Conservation (phyloP, 2,113 vertebrate genomes). For the Pungitius pungitius region DNA sequence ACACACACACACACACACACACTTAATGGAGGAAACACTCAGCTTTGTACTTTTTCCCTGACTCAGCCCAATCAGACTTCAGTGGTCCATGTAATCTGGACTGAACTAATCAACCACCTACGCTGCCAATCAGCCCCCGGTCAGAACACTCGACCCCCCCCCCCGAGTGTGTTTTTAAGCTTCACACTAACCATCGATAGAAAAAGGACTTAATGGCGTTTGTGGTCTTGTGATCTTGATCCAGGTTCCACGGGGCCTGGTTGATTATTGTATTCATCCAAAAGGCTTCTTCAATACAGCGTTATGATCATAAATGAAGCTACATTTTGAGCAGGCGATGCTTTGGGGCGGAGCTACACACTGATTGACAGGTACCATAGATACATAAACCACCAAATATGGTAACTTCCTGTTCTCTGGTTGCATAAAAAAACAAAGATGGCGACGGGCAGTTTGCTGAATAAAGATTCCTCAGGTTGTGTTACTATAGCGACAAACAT, state of each 20-base stretch:
- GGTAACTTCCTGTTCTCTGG: too few relatives aligned
- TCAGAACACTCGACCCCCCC: slow-evolving; percentile 10
- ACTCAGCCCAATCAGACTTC: slow-evolving; percentile 45
- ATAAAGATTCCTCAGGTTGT: too few relatives aligned
- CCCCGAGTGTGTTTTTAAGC: neutral
- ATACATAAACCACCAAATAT: too few relatives aligned
- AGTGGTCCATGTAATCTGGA: slow-evolving; percentile 46
- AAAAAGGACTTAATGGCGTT: neutral
- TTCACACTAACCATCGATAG: neutral
- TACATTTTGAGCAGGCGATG: too few relatives aligned
- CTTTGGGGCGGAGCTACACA: too few relatives aligned
- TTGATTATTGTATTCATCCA: neutral
- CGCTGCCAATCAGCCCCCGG: slow-evolving; percentile 31
- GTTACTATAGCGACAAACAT: too few relatives aligned
- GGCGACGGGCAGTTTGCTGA: too few relatives aligned
- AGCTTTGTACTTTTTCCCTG: slow-evolving; percentile 19
- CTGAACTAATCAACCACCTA: slow-evolving; percentile 46
- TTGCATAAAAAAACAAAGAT: too few relatives aligned
- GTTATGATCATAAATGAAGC: too few relatives aligned
- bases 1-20: neutral
- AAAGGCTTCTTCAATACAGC: neutral
- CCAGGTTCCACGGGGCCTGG: neutral
- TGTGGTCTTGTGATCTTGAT: neutral
- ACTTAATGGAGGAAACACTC: slow-evolving; percentile 27
- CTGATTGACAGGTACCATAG: too few relatives aligned